Evolutionary conservation across 2,113 vertebrate species (phyloP).

Genomic region (Amphiprion percula): DNA sequence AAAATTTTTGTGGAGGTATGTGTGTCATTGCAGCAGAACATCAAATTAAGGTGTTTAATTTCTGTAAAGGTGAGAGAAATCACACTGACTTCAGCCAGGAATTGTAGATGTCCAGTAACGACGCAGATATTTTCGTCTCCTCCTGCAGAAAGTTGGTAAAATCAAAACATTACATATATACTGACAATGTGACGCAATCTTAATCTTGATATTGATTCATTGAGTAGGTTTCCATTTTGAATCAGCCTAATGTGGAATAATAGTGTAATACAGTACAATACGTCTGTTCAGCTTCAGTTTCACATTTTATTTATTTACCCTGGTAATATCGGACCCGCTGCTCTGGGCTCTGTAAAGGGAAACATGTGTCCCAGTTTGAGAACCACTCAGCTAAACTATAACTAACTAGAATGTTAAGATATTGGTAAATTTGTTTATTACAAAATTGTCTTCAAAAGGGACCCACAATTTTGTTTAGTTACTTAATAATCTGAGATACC

Average conservation of each 20-base stretch:
- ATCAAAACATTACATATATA: not conserved
- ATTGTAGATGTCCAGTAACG: constrained; percentile 78
- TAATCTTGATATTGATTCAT: not conserved
- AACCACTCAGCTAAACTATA: not conserved
- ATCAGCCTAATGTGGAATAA: no score
- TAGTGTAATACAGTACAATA: no score
- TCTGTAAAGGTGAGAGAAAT: not conserved
- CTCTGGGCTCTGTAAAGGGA: no score
- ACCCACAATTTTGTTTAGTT: no score
- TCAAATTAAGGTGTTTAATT: not conserved
- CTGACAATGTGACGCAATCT: not conserved
- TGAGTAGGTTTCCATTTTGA: not conserved
- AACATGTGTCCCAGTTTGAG: not conserved
- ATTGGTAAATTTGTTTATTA: no score
- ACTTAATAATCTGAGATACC: no score
- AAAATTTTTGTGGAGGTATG: not conserved
- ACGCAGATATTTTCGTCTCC: constrained; percentile 14
- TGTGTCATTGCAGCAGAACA: not conserved
- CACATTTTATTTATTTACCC: no score
- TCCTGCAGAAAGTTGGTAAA: constrained; percentile 27
- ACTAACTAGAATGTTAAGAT: not conserved
- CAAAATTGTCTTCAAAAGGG: no score
- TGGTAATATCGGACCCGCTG: no score
- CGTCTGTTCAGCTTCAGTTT: no score
- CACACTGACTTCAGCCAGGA: constrained; percentile 78